Evolutionary conservation across 2,888 invertebrate genomes (phyloP).

Genomic region (Pegoplata infirma): DNA sequence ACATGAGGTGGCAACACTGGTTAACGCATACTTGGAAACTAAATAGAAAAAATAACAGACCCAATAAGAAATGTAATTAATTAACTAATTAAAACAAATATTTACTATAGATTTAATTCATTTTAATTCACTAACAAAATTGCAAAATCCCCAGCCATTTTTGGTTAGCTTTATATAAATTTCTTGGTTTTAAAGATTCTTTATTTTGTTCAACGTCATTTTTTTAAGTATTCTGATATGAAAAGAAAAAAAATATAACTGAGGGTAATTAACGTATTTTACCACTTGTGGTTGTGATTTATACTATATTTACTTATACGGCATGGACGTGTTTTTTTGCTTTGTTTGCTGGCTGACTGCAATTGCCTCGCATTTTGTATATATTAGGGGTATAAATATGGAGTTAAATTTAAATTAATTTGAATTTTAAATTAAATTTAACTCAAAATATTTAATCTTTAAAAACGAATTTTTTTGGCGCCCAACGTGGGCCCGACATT

Average conservation of each 20-base stretch:
- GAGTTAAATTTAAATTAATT: too few species aligned
- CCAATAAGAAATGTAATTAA: constrained; percentile 53
- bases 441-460: too few species aligned
- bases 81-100: constrained; percentile 57
- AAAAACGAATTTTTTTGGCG: too few species aligned
- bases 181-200: constrained; percentile 16
- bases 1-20: too few species aligned
- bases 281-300: constrained; percentile 62
- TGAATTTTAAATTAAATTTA: too few species aligned
- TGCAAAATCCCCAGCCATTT: not conserved
- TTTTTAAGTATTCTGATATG: not conserved
- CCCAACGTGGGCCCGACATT: too few species aligned
- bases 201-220: not conserved
- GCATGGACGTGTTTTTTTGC: constrained; percentile 44
- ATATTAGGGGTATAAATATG: too few species aligned
- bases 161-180: constrained; percentile 26
- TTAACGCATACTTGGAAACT: not conserved
- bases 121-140: constrained; percentile 21
- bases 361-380: too few species aligned
- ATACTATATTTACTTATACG: constrained; percentile 42
- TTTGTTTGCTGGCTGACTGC: constrained; percentile 11
- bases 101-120: constrained; percentile 44
- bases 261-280: constrained; percentile 61
- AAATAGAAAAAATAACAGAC: not conserved
- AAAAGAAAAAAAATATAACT: not conserved